Evolutionary conservation across 1,140 invertebrate genomes (phyloP).

Genomic region (Telenomus remus): DNA sequence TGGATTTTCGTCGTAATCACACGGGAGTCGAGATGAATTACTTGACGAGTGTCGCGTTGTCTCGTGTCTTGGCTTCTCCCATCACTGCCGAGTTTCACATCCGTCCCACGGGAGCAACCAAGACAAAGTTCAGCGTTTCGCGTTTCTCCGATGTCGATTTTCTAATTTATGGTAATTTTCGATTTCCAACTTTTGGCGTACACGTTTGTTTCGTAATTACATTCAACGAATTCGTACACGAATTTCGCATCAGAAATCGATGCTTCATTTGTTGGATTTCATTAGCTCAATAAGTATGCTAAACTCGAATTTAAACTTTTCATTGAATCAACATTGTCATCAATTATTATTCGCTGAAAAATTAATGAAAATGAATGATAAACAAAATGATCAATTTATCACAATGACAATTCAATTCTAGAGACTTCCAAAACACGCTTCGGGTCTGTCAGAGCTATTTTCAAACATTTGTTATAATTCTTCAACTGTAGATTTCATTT

Average conservation of each 20-base stretch:
- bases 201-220: constrained; percentile 31
- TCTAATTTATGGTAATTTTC: constrained; percentile 55
- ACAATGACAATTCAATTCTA: too few relatives aligned
- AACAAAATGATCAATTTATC: too few relatives aligned
- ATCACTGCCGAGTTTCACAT: constrained; percentile 32
- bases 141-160: constrained; percentile 44
- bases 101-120: constrained; percentile 38
- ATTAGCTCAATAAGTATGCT: constrained; percentile 4
- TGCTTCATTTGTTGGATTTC: constrained; percentile 2
- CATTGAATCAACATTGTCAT: too few relatives aligned
- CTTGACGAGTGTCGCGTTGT: constrained; percentile 46
- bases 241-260: constrained; percentile 31
- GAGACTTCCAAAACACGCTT: too few relatives aligned
- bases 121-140: constrained; percentile 41
- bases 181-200: constrained; percentile 38
- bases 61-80: constrained; percentile 40
- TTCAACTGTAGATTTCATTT: too few relatives aligned
- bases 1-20: constrained; percentile 55
- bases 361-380: too few relatives aligned
- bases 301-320: too few relatives aligned
- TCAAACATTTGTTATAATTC: too few relatives aligned
- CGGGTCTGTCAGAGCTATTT: too few relatives aligned
- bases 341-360: too few relatives aligned
- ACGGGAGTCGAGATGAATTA: constrained; percentile 56
- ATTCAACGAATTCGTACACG: constrained; percentile 20